Evolutionary conservation across 2,888 invertebrate genomes (phyloP), one percentile per base, ranked within the genome.

Genomic region (Heliconius aoede): DNA sequence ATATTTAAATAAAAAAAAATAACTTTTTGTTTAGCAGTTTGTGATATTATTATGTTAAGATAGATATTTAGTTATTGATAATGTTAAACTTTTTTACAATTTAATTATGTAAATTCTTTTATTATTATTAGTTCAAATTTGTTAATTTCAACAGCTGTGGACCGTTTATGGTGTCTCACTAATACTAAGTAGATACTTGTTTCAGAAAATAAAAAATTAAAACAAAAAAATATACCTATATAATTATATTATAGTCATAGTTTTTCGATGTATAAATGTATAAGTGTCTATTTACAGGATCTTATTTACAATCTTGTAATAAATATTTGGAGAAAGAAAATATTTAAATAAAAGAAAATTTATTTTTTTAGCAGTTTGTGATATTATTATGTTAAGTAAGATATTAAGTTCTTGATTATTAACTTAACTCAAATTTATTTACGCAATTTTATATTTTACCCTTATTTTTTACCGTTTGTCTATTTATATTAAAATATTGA

Each of bases 231-330:
- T 62, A 61, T 30, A 40, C 3, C 3, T 40, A 64, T 15, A 32
- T 64, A 36, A 65, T 24, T 40, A 65, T 24, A 24, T 0, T 0
- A 24, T 36, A 40, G 36, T 40, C 24, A 24, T 65, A 24, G 24
- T 65, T 13, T 13, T 60, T 65, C 28, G 24, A n/a, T 32, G 32
- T 64, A 32, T 64, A 13, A 30, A 32, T 32, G 28, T 32, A 32
- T 64, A 64, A 32, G 64, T 65, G 64, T 65, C 64, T 65, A 65
- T 65, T 64, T 64, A 64, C 64, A 64, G 32, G 32, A 64, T 24
- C 61, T 62, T 62, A 62, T 62, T 62, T 62, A 62, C 62, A 62
- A 18, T 30, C 21, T 30, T 21, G n/a, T n/a, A n/a, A n/a, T n/a
- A n/a, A 5, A 13, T 15, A 28, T 26, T 60, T 60, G 15, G 60